These are phyloP conservation scores for Poeciliopsis turneri DNA, from an alignment of 2,797 vertebrate genomes.

Conservation along the genomic window DNA sequence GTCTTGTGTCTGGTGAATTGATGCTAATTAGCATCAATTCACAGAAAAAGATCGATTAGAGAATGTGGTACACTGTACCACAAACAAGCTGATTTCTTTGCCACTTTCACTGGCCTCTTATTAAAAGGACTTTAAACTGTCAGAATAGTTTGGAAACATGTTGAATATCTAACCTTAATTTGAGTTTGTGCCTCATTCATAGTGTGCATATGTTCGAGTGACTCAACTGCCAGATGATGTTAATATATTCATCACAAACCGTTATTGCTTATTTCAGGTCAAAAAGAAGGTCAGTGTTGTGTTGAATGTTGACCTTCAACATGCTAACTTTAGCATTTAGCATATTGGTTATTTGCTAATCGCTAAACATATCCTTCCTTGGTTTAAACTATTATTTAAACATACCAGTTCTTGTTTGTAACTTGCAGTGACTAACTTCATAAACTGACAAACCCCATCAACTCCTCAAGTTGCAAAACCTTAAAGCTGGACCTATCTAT, in stretches of 20 bases:
- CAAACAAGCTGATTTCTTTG: not conserved
- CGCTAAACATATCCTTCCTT: not conserved
- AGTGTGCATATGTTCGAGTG: not conserved
- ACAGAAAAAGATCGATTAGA: not conserved
- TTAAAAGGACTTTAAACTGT: not conserved
- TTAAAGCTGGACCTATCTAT: constrained; percentile 12
- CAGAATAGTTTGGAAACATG: not conserved
- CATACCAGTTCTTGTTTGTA: not conserved
- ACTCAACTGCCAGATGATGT: not conserved
- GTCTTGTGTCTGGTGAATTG: too few species aligned
- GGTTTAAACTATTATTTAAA: not conserved
- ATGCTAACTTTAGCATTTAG: too few species aligned
- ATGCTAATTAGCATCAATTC: too few species aligned
- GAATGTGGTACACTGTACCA: not conserved
- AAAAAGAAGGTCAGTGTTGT: not conserved
- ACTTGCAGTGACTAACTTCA: not conserved
- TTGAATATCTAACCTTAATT: not conserved
- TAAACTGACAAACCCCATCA: not conserved
- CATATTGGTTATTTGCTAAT: not conserved
- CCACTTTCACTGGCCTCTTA: not conserved
- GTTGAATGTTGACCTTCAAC: not conserved
- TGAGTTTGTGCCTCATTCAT: not conserved
- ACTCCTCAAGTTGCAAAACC: not conserved
- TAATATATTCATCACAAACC: not conserved
- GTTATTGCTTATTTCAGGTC: not conserved